Evolutionary conservation across 2,113 vertebrate genomes (phyloP).

Genomic region (Coracopsis vasa): DNA sequence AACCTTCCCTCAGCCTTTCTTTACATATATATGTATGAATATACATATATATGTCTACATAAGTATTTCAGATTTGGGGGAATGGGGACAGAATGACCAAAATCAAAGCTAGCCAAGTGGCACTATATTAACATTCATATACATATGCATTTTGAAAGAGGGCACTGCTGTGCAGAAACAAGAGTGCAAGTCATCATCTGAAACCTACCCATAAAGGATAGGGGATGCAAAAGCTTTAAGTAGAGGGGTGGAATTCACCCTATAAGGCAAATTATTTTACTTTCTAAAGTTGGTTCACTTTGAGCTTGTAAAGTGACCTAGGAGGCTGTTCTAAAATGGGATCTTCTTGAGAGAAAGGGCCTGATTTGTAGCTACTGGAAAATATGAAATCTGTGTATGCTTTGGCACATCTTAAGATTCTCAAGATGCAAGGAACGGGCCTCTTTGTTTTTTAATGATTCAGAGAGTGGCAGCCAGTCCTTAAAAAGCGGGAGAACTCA

Average conservation of each 20-base stretch:
- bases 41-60: rapidly evolving
- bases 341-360: slow-evolving; percentile 40
- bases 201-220: not conserved
- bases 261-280: slow-evolving; percentile 28
- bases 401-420: slow-evolving; percentile 61
- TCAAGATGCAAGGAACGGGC: slow-evolving; percentile 1
- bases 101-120: not conserved
- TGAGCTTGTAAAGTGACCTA: slow-evolving; percentile 16
- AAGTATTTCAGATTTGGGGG: not conserved
- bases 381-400: slow-evolving; percentile 63
- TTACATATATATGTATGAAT: rapidly evolving
- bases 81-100: not conserved
- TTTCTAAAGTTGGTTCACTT: slow-evolving; percentile 9
- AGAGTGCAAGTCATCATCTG: not conserved
- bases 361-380: slow-evolving; percentile 65
- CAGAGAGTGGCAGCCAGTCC: slow-evolving; percentile 40
- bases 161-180: not conserved
- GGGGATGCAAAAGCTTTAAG: not conserved
- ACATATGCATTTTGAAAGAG: not conserved
- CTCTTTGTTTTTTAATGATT: slow-evolving; percentile 47
- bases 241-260: not conserved
- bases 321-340: slow-evolving; percentile 42
- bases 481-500: slow-evolving; percentile 46
- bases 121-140: rapidly evolving
- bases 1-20: not conserved